phyloP scores from a whole-genome alignment of 2,797 vertebrate species.

The Acanthurus tractus region DNA sequence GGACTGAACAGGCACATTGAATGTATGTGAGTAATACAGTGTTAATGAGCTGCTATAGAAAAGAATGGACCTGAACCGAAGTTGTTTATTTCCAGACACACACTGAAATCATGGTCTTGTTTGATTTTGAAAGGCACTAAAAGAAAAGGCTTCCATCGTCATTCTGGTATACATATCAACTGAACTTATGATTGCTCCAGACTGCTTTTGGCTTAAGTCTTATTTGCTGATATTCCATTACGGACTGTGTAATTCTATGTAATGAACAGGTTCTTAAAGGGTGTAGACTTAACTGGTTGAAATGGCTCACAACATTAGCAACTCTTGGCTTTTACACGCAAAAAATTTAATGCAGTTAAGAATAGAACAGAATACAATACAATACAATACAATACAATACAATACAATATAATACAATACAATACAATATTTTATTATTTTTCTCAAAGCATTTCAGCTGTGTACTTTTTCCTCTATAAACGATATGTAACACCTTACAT shows the following conservation, averaged over 20 bases:
- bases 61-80: not conserved
- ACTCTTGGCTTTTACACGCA: not conserved
- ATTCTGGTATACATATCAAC: not conserved
- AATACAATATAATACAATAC: no score
- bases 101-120: no score
- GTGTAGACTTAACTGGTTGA: not conserved
- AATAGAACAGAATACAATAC: no score
- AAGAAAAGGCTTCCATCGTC: not conserved
- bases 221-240: not conserved
- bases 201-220: not conserved
- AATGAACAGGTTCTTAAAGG: not conserved
- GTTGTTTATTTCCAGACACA: not conserved
- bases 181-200: not conserved
- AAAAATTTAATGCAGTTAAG: not conserved
- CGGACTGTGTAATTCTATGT: not conserved
- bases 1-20: constrained; percentile 7
- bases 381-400: no score
- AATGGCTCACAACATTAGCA: not conserved
- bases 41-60: not conserved
- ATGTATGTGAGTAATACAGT: constrained; percentile 2
- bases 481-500: not conserved
- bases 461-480: not conserved
- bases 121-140: not conserved
- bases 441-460: not conserved
- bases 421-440: no score